These are phyloP conservation scores for Neodiprion virginianus DNA, from an alignment of 1,140 invertebrate species.

Conservation along the genomic window DNA sequence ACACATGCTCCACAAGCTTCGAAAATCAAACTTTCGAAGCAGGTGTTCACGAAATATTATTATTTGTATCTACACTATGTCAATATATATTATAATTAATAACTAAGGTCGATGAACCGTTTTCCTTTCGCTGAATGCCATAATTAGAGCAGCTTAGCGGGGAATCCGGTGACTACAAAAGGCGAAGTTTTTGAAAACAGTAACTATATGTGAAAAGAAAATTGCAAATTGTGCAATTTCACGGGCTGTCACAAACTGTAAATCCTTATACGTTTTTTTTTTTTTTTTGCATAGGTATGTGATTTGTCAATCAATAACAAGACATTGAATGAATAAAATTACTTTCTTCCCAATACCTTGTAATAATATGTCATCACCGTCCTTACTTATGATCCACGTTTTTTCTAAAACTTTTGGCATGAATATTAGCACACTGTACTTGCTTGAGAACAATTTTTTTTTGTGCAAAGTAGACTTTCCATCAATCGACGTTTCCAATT, in stretches of 20 bases:
- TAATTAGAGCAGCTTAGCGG: too few relatives aligned
- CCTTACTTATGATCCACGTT: too few relatives aligned
- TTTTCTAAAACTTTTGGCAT: too few relatives aligned
- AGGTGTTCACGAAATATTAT: not conserved
- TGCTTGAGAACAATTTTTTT: too few relatives aligned
- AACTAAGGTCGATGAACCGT: not conserved
- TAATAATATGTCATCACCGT: too few relatives aligned
- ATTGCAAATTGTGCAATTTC: too few relatives aligned
- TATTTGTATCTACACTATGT: conserved; percentile 5
- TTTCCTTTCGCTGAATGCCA: not conserved
- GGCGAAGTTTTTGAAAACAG: too few relatives aligned
- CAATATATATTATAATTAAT: not conserved
- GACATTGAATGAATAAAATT: not conserved
- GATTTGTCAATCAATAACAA: not conserved
- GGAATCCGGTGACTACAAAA: not conserved
- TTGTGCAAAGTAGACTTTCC: too few relatives aligned
- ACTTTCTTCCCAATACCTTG: not conserved
- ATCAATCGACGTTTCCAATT: too few relatives aligned
- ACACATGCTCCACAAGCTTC: too few relatives aligned
- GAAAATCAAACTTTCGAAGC: not conserved
- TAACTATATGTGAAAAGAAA: too few relatives aligned
- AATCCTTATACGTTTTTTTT: not conserved
- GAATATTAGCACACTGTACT: too few relatives aligned
- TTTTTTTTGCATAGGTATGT: not conserved
- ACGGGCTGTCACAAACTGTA: not conserved